Evolutionary conservation across 2,888 invertebrate genomes (phyloP).

Genomic region (Drosophila algonquin): DNA sequence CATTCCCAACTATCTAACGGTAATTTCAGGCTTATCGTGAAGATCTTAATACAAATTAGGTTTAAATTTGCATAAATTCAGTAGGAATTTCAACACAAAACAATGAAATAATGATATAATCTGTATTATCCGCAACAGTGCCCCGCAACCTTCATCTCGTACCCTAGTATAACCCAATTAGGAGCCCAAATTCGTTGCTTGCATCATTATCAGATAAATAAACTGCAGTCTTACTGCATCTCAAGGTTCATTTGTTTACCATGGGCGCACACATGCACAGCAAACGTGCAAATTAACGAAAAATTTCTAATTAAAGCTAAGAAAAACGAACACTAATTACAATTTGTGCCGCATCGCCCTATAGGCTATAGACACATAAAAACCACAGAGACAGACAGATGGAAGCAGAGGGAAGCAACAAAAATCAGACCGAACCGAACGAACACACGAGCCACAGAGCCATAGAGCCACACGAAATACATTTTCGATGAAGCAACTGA

Average conservation of each 20-base stretch:
- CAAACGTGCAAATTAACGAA: slow-evolving; percentile 49
- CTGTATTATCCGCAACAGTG: background rate
- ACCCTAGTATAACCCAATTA: slow-evolving; percentile 26
- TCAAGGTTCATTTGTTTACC: slow-evolving; percentile 59
- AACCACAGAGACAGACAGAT: slow-evolving; percentile 31
- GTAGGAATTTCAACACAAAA: background rate
- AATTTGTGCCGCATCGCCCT: slow-evolving; percentile 69
- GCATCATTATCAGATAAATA: slow-evolving; percentile 13
- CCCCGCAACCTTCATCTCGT: background rate
- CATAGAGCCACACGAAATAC: slow-evolving; percentile 42
- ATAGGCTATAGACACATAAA: slow-evolving; percentile 43
- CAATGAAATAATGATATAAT: background rate
- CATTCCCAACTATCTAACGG: background rate
- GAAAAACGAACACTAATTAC: slow-evolving; percentile 71
- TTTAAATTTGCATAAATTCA: background rate
- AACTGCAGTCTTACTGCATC: slow-evolving; percentile 53
- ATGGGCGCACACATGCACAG: slow-evolving; percentile 31
- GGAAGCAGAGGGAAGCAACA: slow-evolving; percentile 7
- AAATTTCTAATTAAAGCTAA: slow-evolving; percentile 65
- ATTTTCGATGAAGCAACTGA: slow-evolving; percentile 64
- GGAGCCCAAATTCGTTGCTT: background rate
- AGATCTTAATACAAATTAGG: background rate
- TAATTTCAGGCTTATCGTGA: background rate
- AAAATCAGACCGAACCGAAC: slow-evolving; percentile 10
- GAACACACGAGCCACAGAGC: background rate